Evolutionary conservation across 2,797 vertebrate species (phyloP), one percentile per base, ranked within the genome.

Genomic region (Sorex maritimensis): DNA sequence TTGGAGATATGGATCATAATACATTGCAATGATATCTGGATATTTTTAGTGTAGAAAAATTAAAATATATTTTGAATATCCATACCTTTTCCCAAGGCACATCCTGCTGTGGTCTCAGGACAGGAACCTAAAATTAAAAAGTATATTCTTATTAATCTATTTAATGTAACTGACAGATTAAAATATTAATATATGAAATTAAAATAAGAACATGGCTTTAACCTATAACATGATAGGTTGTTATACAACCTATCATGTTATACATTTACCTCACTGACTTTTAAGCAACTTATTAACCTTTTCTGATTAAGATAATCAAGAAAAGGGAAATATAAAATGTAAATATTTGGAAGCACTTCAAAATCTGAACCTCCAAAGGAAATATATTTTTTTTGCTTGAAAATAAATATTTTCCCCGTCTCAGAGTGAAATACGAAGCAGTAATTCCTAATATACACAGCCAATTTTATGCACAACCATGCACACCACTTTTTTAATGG

Each of bases 81-180:
- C 98, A 97, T 97, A 99, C 98, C 97, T 98, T 98, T 97, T 97
- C 97, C 95, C 98, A 97, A 98, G 98, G 98, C 98, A 98, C 99
- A 99, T 99, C 98, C 98, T 99, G 98, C 98, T 98, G 98, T 98
- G 95, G 98, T 99, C 99, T 99, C 99, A 99, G 99, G 99, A 98
- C 93, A 99, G 98, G 99, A 98, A 98, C 98, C 99, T 99, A 97
- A 97, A 97, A 88, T 28, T 85, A 96, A 95, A 97, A 89, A 86
- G 65, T 81, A 69, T 14, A 63, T 89, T 2, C 6, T 68, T 85
- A 75, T 96, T 91, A 95, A 19, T 90, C 67, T 30, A 82, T 0
- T 85, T 89, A 75, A 1, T 81, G 46, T 79, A 55, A 73, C 41
- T 83, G 83, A 81, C 5, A 87, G 1, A 61, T 46, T 85, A 2